These are phyloP conservation scores for Neoniphon sammara DNA, from an alignment of 2,797 vertebrate genomes.

Conservation along the genomic window DNA sequence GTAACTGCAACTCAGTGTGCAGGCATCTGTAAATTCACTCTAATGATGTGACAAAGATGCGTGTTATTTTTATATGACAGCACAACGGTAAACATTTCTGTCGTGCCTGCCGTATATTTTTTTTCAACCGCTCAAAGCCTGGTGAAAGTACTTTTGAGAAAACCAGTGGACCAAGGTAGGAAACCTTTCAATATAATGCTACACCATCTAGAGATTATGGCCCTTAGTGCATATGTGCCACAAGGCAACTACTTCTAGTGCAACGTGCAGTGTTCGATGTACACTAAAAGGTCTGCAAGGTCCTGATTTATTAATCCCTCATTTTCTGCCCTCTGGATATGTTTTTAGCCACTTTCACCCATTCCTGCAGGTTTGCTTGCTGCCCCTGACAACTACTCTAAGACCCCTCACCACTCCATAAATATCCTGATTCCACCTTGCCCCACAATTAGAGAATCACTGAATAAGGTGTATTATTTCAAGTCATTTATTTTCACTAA, in stretches of 20 bases:
- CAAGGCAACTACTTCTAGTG: neutral
- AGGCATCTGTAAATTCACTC: neutral
- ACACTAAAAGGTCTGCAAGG: neutral
- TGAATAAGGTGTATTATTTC: neutral
- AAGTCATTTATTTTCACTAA: neutral
- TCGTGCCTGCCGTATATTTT: constrained; percentile 5
- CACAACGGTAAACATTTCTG: neutral
- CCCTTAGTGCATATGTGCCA: neutral
- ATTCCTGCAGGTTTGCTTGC: neutral
- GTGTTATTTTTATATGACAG: neutral
- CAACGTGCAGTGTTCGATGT: neutral
- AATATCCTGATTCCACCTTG: constrained; percentile 17
- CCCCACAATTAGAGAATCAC: neutral
- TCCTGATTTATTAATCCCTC: neutral
- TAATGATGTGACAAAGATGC: constrained; percentile 10
- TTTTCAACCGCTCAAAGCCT: constrained; percentile 17
- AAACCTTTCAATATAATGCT: neutral
- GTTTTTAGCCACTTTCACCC: neutral
- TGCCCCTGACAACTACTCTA: no score
- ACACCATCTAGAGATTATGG: neutral
- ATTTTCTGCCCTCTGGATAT: neutral
- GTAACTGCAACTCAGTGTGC: neutral
- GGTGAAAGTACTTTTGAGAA: neutral
- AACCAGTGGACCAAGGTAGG: neutral
- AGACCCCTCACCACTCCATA: neutral